phyloP scores from a whole-genome alignment of 2,113 vertebrate genomes.

The Myiopsitta monachus region DNA sequence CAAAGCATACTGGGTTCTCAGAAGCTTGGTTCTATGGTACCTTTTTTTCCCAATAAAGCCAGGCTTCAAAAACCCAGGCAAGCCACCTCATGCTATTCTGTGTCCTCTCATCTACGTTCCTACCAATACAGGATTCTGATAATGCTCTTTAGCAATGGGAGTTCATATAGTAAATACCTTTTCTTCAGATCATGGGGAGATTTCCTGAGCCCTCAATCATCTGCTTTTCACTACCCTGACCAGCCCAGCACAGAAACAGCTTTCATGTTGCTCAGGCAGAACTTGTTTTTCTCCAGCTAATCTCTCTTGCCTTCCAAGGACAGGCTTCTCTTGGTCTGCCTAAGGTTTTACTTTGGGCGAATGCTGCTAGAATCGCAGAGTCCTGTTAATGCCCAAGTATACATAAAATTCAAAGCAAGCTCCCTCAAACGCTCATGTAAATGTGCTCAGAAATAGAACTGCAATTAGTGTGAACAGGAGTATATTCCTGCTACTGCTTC shows the following conservation, averaged over 20 bases:
- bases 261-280: constrained; percentile 10
- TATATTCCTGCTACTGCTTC: background rate
- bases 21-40: background rate
- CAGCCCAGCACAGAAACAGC: background rate
- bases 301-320: background rate
- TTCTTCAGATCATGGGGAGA: background rate
- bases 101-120: background rate
- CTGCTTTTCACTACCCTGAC: background rate
- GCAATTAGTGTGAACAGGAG: background rate
- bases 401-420: background rate
- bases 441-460: background rate
- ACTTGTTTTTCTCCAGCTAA: background rate
- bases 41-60: background rate
- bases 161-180: constrained; percentile 3
- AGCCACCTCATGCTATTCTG: background rate
- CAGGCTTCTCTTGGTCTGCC: background rate
- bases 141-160: background rate
- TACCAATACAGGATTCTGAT: background rate
- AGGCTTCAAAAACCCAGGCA: background rate
- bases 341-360: background rate
- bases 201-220: constrained; percentile 11
- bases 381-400: background rate
- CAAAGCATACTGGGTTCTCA: background rate
- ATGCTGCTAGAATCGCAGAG: background rate
- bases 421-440: background rate